phyloP scores from a whole-genome alignment of 2,888 invertebrate genomes.

The Ochropleura leucogaster region DNA sequence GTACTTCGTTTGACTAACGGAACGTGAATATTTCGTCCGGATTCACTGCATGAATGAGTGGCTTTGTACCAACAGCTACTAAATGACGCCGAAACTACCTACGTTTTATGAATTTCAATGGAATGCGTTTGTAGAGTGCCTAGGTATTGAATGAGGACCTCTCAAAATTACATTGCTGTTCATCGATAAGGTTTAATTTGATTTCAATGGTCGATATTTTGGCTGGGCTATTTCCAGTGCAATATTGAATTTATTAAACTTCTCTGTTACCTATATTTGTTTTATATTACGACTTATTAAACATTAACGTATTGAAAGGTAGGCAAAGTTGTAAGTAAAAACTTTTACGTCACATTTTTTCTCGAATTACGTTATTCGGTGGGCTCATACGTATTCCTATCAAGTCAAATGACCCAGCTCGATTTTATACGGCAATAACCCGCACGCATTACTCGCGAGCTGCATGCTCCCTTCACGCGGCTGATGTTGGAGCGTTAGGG shows the following conservation, averaged over 20 bases:
- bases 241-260: constrained; percentile 2
- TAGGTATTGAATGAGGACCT: constrained; percentile 53
- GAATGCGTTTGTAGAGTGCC: constrained; percentile 64
- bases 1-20: constrained; percentile 79
- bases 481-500: constrained; percentile 68
- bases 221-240: background rate
- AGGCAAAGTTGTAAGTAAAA: constrained; percentile 38
- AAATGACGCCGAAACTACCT: constrained; percentile 69
- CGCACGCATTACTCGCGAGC: constrained; percentile 72
- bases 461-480: constrained; percentile 47
- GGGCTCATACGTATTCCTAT: constrained; percentile 75
- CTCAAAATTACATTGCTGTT: constrained; percentile 52
- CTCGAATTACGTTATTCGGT: constrained; percentile 71
- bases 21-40: constrained; percentile 81
- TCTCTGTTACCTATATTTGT: background rate
- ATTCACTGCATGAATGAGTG: constrained; percentile 78
- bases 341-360: constrained; percentile 65
- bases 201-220: constrained; percentile 24
- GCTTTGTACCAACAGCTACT: constrained; percentile 73
- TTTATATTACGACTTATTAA: constrained; percentile 1
- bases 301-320: background rate
- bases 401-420: constrained; percentile 80
- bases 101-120: constrained; percentile 73
- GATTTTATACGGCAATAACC: constrained; percentile 82
- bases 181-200: constrained; percentile 36